Evolutionary conservation across 2,888 invertebrate genomes (phyloP).

Genomic region (Mythimna ferrago): DNA sequence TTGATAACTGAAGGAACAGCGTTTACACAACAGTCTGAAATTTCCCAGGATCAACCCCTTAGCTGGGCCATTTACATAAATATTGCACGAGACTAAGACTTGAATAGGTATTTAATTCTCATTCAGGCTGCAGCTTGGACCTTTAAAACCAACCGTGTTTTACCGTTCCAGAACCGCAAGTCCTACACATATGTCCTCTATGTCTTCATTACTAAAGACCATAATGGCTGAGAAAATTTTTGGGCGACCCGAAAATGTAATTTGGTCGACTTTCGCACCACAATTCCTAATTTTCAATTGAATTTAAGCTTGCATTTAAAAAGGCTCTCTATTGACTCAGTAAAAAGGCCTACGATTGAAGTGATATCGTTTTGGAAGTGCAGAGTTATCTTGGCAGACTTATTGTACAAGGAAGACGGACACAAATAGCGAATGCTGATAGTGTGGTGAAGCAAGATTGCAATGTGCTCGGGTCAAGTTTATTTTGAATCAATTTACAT

Average conservation of each 20-base stretch:
- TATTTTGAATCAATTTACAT: constrained; percentile 68
- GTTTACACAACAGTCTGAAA: constrained; percentile 62
- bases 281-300: constrained; percentile 44
- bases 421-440: constrained; percentile 68
- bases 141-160: constrained; percentile 38
- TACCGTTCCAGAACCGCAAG: constrained; percentile 8
- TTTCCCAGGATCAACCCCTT: constrained; percentile 66
- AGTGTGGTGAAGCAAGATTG: constrained; percentile 69
- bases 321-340: constrained; percentile 26
- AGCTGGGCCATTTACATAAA: constrained; percentile 77
- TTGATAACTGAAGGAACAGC: constrained; percentile 57
- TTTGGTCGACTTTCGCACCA: constrained; percentile 49
- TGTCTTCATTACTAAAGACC: constrained; percentile 29
- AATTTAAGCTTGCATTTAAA: constrained; percentile 14
- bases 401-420: constrained; percentile 70
- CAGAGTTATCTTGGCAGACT: constrained; percentile 49
- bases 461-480: constrained; percentile 66
- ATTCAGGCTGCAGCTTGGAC: constrained; percentile 75
- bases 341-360: constrained; percentile 40
- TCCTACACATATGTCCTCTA: constrained; percentile 13
- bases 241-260: constrained; percentile 19
- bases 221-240: constrained; percentile 32
- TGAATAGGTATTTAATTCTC: constrained; percentile 81
- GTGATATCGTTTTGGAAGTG: not conserved
- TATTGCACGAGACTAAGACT: constrained; percentile 75